Evolutionary conservation across 2,888 invertebrate genomes (phyloP), one percentile per base, ranked within the genome.

Genomic region (Iphiclides podalirius): DNA sequence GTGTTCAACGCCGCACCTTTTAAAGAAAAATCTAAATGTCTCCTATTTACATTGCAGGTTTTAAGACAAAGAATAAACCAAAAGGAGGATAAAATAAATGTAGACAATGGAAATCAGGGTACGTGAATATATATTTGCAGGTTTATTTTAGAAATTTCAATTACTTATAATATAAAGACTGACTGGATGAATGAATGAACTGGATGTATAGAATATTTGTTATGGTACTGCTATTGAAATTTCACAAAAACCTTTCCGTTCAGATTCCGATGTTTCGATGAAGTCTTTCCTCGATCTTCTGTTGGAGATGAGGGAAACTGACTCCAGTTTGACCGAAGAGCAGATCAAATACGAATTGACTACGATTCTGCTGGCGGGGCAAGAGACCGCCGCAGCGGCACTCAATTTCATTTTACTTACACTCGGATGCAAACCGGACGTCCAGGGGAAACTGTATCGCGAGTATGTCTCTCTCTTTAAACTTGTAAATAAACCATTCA

Each of bases 281-380:
- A 35, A 35, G 4, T 45, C 45, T 38, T 45, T 45, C 13, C 26
- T 36, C 4, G 45, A 45, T 23, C 37, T 45, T 7, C 16, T 45
- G 33, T 31, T 44, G 9, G 15, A 28, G n/a, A 40, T 39, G 14
- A 1, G 26, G 9, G 26, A 39, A 9, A 2, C 1, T 9, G 38
- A 38, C 13, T 2, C 20, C 11, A 23, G 9, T 9, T 13, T 39
- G 14, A 39, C 39, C 2, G 26, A 26, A 9, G 13, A 39, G 39
- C 39, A 40, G 28, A 40, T 40, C 31, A n/a, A n/a, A 28, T 79
- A 89, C 2, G 91, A 92, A 70, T 89, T 91, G 16, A 83, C 90
- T 55, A 91, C 91, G 1, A 89, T 92, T 61, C 89, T 91, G 54
- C 70, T 91, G 9, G 91, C 88, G 0, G 91, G 91, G 13, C 86